Percentiles rank a stretch among this genome's conserved stretches.
Evolutionary conservation across 2,888 invertebrate species (phyloP).

Genomic region (Hypolimnas misippus): DNA sequence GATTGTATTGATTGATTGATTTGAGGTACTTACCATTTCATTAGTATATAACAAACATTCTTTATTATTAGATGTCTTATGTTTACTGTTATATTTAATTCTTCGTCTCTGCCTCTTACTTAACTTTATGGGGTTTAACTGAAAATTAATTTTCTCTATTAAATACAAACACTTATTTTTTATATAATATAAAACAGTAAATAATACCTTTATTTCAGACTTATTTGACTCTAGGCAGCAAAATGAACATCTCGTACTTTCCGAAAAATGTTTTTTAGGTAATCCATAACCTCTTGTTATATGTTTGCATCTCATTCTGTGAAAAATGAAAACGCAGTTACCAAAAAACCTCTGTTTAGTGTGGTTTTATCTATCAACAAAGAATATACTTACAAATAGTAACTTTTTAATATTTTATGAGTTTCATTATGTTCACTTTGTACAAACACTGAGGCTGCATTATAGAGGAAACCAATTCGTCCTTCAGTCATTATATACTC

Average conservation of each 20-base stretch:
- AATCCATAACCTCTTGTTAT: conserved; percentile 61
- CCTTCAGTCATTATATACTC: conserved; percentile 59
- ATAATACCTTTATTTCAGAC: conserved; percentile 57
- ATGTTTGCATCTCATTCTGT: conserved; percentile 68
- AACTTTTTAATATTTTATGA: conserved; percentile 61
- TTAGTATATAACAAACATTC: conserved; percentile 56
- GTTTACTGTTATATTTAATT: conserved; percentile 49
- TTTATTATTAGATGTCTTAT: conserved; percentile 42
- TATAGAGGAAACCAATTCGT: conserved; percentile 62
- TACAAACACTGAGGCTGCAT: conserved; percentile 56
- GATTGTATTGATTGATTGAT: too few species aligned
- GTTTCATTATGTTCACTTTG: conserved; percentile 46
- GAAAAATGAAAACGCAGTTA: too few species aligned
- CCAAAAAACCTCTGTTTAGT: too few species aligned
- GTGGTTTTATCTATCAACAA: not conserved
- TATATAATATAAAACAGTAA: not conserved
- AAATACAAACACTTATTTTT: not conserved
- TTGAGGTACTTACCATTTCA: conserved; percentile 61
- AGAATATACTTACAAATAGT: conserved; percentile 65
- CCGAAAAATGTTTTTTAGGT: conserved; percentile 66
- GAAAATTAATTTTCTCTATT: conserved; percentile 42
- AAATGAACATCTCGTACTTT: conserved; percentile 59
- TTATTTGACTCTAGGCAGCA: conserved; percentile 69
- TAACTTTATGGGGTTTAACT: conserved; percentile 60
- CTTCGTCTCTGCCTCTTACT: conserved; percentile 59